Conservation (phyloP, 2,797 vertebrate species). For the Fistularia commersonii region DNA sequence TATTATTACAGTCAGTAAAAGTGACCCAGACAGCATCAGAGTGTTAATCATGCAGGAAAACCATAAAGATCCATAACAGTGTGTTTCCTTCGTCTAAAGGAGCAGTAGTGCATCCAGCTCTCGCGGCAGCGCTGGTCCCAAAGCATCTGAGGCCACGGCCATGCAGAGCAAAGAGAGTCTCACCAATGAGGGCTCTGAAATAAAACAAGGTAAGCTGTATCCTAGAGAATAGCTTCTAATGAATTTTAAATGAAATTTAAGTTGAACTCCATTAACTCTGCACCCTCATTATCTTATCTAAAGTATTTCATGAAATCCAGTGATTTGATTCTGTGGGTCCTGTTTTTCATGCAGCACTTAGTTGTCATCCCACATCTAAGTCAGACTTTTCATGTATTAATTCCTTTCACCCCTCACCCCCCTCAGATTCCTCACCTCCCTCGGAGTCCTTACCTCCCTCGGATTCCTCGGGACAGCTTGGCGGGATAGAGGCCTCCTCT, state of each 20-base stretch:
- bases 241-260: neutral
- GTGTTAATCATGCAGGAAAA: too few species aligned
- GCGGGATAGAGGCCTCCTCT: constrained; percentile 21
- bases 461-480: constrained; percentile 44
- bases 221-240: neutral
- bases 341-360: too few species aligned
- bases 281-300: too few species aligned
- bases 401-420: neutral
- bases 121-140: constrained; percentile 79
- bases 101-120: constrained; percentile 86
- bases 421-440: neutral
- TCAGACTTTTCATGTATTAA: neutral
- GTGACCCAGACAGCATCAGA: too few species aligned
- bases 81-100: constrained; percentile 63
- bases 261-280: too few species aligned
- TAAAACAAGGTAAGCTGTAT: constrained; percentile 74
- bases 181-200: constrained; percentile 39
- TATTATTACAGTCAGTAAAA: too few species aligned
- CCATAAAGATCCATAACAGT: too few species aligned
- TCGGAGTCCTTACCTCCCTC: constrained; percentile 14
- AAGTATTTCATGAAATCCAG: too few species aligned
- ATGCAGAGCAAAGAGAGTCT: constrained; percentile 56
- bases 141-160: constrained; percentile 70
- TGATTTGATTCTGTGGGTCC: too few species aligned
- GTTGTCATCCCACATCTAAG: too few species aligned